Conservation (phyloP, 1,140 invertebrate species). For the Stenopsyche tienmushanensis region DNA sequence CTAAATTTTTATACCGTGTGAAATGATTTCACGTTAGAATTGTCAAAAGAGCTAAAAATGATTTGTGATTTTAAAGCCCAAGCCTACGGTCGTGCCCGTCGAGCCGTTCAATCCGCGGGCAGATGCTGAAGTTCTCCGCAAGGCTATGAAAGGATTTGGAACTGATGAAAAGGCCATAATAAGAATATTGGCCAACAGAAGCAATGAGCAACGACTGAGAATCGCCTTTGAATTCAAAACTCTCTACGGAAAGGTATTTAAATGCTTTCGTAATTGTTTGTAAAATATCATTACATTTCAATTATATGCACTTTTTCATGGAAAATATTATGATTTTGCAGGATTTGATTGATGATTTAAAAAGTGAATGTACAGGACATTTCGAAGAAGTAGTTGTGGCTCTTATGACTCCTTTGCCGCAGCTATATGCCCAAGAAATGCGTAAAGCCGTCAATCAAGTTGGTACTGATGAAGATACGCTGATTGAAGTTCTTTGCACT, state of each 20-base stretch:
- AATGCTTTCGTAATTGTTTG: background rate
- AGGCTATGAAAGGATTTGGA: conserved; percentile 82
- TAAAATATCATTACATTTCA: conserved; percentile 4
- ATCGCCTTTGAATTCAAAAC: conserved; percentile 78
- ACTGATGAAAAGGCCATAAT: conserved; percentile 84
- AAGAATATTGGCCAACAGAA: conserved; percentile 68
- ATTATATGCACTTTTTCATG: background rate
- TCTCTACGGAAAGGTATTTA: conserved; percentile 73
- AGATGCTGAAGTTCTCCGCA: conserved; percentile 74
- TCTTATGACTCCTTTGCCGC: conserved; percentile 82
- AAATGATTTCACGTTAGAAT: no score
- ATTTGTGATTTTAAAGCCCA: conserved; percentile 50
- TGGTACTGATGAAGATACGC: conserved; percentile 81
- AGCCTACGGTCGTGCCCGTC: conserved; percentile 65
- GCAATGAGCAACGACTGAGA: conserved; percentile 70
- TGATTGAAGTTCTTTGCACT: conserved; percentile 89
- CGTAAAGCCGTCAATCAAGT: conserved; percentile 81
- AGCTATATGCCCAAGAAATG: conserved; percentile 85
- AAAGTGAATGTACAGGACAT: conserved; percentile 87
- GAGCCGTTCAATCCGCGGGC: conserved; percentile 68
- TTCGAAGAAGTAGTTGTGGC: conserved; percentile 87
- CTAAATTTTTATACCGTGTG: no score
- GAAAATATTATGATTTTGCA: conserved; percentile 48
- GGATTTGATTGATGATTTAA: conserved; percentile 88
- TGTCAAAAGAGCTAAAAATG: no score